Base-by-base conservation (phyloP, 2,113 vertebrate species). In the Larimichthys polyactis region DNA sequence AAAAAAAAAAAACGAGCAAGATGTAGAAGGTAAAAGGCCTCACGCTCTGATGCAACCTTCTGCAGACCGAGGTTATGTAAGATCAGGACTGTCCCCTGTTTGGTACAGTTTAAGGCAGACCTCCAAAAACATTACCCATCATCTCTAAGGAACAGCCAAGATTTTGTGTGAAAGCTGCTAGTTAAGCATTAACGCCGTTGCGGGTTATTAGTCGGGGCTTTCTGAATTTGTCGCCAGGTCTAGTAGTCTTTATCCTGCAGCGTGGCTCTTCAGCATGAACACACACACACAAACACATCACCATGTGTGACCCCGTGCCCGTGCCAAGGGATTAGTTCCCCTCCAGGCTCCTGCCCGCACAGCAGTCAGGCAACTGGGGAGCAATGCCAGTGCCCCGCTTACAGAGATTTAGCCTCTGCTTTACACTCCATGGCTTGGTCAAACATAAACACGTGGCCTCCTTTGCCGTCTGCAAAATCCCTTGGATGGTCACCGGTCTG, bases 391-490 rank as follows among this genome's bases (percentile, higher is more conserved):
- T 77, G 83, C 81, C 81, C 89, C 89, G 90, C 93, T 94, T 93
- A 93, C 85, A 81, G 85, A 92, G 91, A 85, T 91, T 94, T 93
- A 93, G 84, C 85, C 65, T 52, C 82, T 84, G 87, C 85, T 88
- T 75, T 92, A 90, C 88, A 89, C 92, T 89, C 87, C 67, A 71
- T 40, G 75, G 81, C 79, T 69, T 24, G 16, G 74, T 90, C 86
- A 87, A 88, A 92, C 85, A 87, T 67, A 82, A 88, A 87, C 75
- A 81, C 76, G 68, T 57, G 75, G 71, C 79, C 82, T 90, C 65
- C 82, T 86, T 79, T 32, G 80, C 79, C 58, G 83, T 80, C 82
- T 63, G 63, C 83, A 49, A 70, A 77, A 71, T 46, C 27, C 64
- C 16, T 52, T 51, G 54, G 75, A 73, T 19, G 81, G 65, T 75